phyloP scores from a whole-genome alignment of 2,113 vertebrate species.

The Lagenorhynchus albirostris region DNA sequence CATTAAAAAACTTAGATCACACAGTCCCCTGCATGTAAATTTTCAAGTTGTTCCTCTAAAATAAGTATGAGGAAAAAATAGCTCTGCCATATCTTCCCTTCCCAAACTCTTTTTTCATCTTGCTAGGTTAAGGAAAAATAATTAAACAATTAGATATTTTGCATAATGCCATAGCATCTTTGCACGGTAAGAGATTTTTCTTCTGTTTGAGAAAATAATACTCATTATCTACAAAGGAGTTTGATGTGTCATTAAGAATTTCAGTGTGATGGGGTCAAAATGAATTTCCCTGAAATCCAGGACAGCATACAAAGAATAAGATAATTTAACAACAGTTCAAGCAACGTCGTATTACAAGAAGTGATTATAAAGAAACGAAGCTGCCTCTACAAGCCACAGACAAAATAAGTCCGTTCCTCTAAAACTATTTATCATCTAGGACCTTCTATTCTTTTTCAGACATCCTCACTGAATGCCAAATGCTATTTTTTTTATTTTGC shows the following conservation, averaged over 20 bases:
- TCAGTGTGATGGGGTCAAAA: neutral
- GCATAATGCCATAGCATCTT: neutral
- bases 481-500: neutral
- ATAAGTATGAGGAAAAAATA: conserved; percentile 24
- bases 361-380: neutral
- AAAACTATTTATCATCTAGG: neutral
- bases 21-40: conserved; percentile 36
- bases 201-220: neutral
- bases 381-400: neutral
- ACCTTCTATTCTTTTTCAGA: neutral
- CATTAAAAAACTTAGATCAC: conserved; percentile 22
- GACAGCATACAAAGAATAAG: neutral
- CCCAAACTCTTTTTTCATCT: neutral
- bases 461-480: neutral
- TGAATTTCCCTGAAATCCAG: neutral
- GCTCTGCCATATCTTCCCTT: conserved; percentile 10
- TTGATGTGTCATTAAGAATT: neutral
- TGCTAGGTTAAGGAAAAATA: neutral
- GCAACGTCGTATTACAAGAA: neutral
- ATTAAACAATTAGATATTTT: neutral
- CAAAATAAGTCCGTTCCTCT: neutral
- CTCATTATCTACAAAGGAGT: neutral
- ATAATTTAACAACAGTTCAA: neutral
- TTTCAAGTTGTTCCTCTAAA: conserved; percentile 44
- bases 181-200: neutral